These are phyloP conservation scores for Chamaetylas fuelleborni DNA, from an alignment of 2,113 vertebrate genomes.

Conservation along the genomic window DNA sequence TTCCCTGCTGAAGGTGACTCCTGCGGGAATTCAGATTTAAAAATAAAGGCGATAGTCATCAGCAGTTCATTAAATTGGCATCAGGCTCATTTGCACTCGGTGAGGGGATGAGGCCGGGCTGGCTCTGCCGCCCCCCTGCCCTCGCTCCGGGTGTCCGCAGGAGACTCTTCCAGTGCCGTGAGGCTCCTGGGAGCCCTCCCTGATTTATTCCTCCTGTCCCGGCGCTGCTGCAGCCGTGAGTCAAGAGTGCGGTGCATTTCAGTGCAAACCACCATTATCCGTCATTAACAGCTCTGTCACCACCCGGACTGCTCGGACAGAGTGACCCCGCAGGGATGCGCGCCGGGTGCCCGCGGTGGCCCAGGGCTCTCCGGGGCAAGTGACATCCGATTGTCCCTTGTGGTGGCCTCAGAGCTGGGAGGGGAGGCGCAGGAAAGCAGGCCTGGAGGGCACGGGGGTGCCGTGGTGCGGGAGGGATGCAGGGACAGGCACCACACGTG, in stretches of 20 bases:
- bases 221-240: background rate
- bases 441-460: background rate
- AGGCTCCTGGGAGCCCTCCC: background rate
- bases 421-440: background rate
- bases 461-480: accelerated
- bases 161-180: background rate
- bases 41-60: slow-evolving; percentile 47
- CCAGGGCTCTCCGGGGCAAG: accelerated
- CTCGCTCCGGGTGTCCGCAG: accelerated
- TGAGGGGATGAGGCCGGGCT: background rate
- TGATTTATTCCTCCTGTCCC: background rate
- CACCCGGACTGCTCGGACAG: background rate
- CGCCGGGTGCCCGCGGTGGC: background rate
- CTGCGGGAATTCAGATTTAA: slow-evolving; percentile 65
- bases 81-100: background rate
- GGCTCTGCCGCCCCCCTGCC: background rate
- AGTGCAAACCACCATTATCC: background rate
- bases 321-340: background rate
- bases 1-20: slow-evolving; percentile 74
- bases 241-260: background rate
- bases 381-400: accelerated
- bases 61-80: slow-evolving; percentile 42
- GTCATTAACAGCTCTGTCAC: slow-evolving; percentile 18
- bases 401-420: background rate
- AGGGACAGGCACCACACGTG: accelerated